Percentiles rank a stretch among this genome's conserved stretches.
Conservation (phyloP, 2,113 vertebrate genomes). For the Cinclus mexicanus region DNA sequence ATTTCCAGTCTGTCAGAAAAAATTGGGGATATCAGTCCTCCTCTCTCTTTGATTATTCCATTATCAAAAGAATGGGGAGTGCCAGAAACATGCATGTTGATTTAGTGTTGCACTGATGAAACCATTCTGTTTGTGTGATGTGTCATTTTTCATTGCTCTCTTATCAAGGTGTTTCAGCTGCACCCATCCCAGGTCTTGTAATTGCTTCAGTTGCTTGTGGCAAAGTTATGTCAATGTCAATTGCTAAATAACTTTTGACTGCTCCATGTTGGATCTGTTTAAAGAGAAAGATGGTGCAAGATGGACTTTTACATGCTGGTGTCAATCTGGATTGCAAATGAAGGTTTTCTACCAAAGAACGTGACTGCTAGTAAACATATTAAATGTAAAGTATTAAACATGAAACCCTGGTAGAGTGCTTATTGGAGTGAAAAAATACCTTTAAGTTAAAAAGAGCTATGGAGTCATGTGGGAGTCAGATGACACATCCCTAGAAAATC, state of each 20-base stretch:
- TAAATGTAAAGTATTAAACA: background rate
- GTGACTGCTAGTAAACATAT: background rate
- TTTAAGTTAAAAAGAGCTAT: background rate
- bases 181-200: slow-evolving; percentile 70
- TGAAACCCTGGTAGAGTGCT: background rate
- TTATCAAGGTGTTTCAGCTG: slow-evolving; percentile 84
- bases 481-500: background rate
- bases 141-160: slow-evolving; percentile 80
- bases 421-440: slow-evolving; percentile 3
- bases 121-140: slow-evolving; percentile 71
- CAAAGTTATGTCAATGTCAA: slow-evolving; percentile 86
- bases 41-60: slow-evolving; percentile 72
- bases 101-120: slow-evolving; percentile 76
- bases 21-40: slow-evolving; percentile 36
- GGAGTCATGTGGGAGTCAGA: background rate
- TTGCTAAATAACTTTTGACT: slow-evolving; percentile 77
- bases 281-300: slow-evolving; percentile 42
- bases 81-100: slow-evolving; percentile 72
- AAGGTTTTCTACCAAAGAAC: background rate
- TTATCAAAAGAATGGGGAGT: slow-evolving; percentile 65
- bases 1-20: slow-evolving; percentile 62
- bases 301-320: background rate
- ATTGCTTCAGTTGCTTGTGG: slow-evolving; percentile 81
- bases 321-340: background rate
- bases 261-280: slow-evolving; percentile 55